These are phyloP conservation scores for Morpho achilles DNA, from an alignment of 2,888 invertebrate species.

Conservation along the genomic window DNA sequence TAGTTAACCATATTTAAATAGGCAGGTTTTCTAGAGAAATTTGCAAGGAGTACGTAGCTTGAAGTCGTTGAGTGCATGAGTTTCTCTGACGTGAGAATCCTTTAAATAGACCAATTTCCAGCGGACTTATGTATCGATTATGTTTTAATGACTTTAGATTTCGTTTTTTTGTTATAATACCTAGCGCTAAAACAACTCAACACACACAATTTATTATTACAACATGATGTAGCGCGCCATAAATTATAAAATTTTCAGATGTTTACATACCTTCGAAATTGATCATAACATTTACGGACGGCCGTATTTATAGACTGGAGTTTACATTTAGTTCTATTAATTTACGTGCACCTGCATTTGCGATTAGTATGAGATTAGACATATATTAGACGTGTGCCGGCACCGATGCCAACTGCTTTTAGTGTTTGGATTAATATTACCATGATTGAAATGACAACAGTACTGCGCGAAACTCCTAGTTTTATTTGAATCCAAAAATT, in stretches of 20 bases:
- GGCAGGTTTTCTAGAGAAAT: too few relatives aligned
- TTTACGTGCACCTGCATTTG: slow-evolving; percentile 21
- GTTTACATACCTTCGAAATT: slow-evolving; percentile 16
- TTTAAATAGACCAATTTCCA: too few relatives aligned
- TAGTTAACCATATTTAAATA: too few relatives aligned
- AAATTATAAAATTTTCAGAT: slow-evolving; percentile 16
- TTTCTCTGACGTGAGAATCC: too few relatives aligned
- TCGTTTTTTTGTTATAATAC: neutral
- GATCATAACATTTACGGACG: slow-evolving; percentile 15
- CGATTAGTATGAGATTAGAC: slow-evolving; percentile 17
- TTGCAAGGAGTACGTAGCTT: too few relatives aligned
- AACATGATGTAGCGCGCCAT: slow-evolving; percentile 10
- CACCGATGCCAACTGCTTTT: slow-evolving; percentile 15
- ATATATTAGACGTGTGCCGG: slow-evolving; percentile 9
- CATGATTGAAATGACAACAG: slow-evolving; percentile 8
- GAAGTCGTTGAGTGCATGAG: too few relatives aligned
- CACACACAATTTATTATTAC: slow-evolving; percentile 14
- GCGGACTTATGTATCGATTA: too few relatives aligned
- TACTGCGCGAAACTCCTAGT: neutral
- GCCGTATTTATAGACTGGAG: slow-evolving; percentile 16
- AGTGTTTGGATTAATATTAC: slow-evolving; percentile 6
- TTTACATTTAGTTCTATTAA: slow-evolving; percentile 17
- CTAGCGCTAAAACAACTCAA: slow-evolving; percentile 9
- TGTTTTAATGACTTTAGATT: too few relatives aligned
- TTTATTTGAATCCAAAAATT: neutral